phyloP scores from a whole-genome alignment of 2,797 vertebrate species.

The Jordanella pulchra region DNA sequence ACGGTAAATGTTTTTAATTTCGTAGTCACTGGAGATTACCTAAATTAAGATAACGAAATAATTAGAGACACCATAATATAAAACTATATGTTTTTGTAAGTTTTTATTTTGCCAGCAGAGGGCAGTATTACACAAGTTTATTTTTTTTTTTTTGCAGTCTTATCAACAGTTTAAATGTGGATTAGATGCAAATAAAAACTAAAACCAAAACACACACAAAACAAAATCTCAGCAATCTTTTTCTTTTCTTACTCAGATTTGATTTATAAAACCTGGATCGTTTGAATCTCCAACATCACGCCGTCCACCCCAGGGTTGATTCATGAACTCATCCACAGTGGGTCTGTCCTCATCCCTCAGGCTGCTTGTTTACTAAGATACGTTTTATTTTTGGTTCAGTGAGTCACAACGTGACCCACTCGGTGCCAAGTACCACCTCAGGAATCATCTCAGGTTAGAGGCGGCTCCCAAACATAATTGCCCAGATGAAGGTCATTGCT shows the following conservation, averaged over 20 bases:
- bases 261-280: background rate
- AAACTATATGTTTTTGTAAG: background rate
- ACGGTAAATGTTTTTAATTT: background rate
- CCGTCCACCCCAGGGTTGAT: no score
- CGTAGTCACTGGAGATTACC: background rate
- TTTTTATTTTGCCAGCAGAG: conserved; percentile 33
- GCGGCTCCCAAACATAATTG: conserved; percentile 33
- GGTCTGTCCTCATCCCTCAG: conserved; percentile 5
- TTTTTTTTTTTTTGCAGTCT: no score
- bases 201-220: background rate
- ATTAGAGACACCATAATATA: no score
- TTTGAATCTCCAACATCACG: background rate
- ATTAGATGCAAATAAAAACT: background rate
- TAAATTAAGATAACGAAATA: background rate
- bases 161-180: background rate
- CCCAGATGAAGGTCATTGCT: conserved; percentile 35
- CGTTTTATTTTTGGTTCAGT: conserved; percentile 41
- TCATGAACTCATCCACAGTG: background rate
- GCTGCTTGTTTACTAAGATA: conserved; percentile 4
- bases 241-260: background rate
- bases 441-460: conserved; percentile 40
- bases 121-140: conserved; percentile 23
- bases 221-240: background rate
- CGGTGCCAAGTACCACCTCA: conserved; percentile 12
- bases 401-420: conserved; percentile 42